Evolutionary conservation across 2,113 vertebrate species (phyloP).

Genomic region (Sylvia atricapilla): DNA sequence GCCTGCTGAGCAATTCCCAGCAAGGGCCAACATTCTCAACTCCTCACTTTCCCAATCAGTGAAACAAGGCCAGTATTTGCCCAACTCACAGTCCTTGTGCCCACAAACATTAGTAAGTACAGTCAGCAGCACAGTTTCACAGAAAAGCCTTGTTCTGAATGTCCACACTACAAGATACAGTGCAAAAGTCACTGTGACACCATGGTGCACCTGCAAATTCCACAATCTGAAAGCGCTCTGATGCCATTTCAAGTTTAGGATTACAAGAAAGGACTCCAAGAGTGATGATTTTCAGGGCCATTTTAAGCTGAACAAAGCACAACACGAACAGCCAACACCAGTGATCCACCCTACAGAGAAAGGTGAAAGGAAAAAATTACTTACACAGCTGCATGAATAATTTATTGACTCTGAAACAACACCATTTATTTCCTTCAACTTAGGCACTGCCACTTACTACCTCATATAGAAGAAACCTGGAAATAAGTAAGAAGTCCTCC

Average conservation of each 20-base stretch:
- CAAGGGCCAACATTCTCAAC: neutral
- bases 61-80: neutral
- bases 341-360: neutral
- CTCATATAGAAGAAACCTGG: neutral
- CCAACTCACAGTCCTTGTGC: neutral
- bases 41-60: neutral
- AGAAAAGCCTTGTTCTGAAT: neutral
- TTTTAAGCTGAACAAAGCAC: constrained; percentile 5
- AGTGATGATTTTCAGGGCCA: neutral
- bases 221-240: neutral
- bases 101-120: neutral
- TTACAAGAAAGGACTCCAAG: neutral
- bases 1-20: neutral
- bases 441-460: neutral
- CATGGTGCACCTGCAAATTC: neutral
- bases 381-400: neutral
- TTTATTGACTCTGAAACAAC: neutral
- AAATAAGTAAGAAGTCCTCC: neutral
- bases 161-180: neutral
- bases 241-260: neutral
- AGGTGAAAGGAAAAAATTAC: neutral
- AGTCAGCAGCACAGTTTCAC: neutral
- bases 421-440: neutral
- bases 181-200: neutral
- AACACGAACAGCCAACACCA: neutral